Conservation (phyloP, 1,140 invertebrate genomes). For the Odontomachus brunneus region DNA sequence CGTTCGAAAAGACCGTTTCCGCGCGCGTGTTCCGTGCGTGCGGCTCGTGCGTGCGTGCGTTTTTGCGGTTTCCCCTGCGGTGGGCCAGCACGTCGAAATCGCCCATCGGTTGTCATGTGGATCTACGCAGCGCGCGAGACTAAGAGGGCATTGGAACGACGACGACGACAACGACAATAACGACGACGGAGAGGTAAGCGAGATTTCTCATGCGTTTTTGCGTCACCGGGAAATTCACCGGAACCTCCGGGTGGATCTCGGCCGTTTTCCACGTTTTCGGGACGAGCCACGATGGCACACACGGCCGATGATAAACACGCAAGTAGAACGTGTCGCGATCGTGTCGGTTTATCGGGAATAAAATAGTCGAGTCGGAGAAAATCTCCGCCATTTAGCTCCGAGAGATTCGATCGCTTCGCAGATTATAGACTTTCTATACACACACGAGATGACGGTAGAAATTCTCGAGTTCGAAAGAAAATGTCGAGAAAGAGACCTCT, state of each 20-base stretch:
- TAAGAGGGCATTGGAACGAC: slow-evolving; percentile 19
- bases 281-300: background rate
- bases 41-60: slow-evolving; percentile 17
- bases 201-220: background rate
- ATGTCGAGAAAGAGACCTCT: no score
- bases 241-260: background rate
- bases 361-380: slow-evolving; percentile 12
- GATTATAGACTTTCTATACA: background rate
- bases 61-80: background rate
- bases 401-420: background rate
- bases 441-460: background rate
- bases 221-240: background rate
- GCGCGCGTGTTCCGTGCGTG: background rate
- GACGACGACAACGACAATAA: background rate
- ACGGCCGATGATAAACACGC: slow-evolving; percentile 39
- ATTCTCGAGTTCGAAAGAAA: background rate
- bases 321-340: slow-evolving; percentile 64
- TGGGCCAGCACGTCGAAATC: no score
- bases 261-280: background rate
- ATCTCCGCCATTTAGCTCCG: background rate
- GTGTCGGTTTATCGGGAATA: background rate
- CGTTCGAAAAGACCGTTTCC: slow-evolving; percentile 49
- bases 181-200: slow-evolving; percentile 23
- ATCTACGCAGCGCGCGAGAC: slow-evolving; percentile 12
- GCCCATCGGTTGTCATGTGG: background rate